A percentile compares a stretch with the other conserved stretches of the same genome.
Conservation (phyloP, 2,888 invertebrate genomes). For the Drosophila ezoana region DNA sequence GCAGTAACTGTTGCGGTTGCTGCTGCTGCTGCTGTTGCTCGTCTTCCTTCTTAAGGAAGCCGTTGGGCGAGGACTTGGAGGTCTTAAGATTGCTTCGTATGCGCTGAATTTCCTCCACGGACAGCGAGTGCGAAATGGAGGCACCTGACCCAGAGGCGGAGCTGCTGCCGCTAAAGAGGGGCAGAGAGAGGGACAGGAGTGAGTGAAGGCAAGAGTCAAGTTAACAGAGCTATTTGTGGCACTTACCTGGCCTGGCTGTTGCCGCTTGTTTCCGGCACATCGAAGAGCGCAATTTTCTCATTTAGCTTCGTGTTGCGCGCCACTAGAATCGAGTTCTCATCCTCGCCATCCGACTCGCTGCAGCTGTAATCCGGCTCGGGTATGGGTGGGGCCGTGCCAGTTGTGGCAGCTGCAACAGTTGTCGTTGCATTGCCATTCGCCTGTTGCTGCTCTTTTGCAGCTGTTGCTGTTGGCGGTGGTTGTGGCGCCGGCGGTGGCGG, state of each 20-base stretch:
- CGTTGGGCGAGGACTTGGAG: slow-evolving; percentile 94
- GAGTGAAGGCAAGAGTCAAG: background rate
- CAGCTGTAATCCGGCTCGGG: slow-evolving; percentile 96
- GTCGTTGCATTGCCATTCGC: slow-evolving; percentile 40
- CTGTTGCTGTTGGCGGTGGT: slow-evolving; percentile 84
- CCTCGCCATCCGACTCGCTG: slow-evolving; percentile 93
- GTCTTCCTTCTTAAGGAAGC: slow-evolving; percentile 87
- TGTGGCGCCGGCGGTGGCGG: slow-evolving; percentile 61
- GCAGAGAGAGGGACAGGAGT: background rate
- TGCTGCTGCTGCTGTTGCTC: slow-evolving; percentile 47
- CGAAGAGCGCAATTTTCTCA: slow-evolving; percentile 86
- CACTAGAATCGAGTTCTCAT: slow-evolving; percentile 85
- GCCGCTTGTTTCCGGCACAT: slow-evolving; percentile 89
- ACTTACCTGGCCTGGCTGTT: slow-evolving; percentile 90
- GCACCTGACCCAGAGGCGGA: slow-evolving; percentile 87
- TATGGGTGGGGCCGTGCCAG: slow-evolving; percentile 89
- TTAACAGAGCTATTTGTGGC: background rate
- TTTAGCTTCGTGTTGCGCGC: slow-evolving; percentile 86
- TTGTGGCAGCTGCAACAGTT: slow-evolving; percentile 40
- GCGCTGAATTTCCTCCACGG: slow-evolving; percentile 95
- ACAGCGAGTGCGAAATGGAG: slow-evolving; percentile 93
- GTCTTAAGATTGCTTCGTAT: slow-evolving; percentile 93
- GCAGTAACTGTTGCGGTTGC: slow-evolving; percentile 36
- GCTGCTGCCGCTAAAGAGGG: slow-evolving; percentile 87
- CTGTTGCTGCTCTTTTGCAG: slow-evolving; percentile 65